Evolutionary conservation across 2,797 vertebrate genomes (phyloP).

Genomic region (Neosilurus hyrtlii): DNA sequence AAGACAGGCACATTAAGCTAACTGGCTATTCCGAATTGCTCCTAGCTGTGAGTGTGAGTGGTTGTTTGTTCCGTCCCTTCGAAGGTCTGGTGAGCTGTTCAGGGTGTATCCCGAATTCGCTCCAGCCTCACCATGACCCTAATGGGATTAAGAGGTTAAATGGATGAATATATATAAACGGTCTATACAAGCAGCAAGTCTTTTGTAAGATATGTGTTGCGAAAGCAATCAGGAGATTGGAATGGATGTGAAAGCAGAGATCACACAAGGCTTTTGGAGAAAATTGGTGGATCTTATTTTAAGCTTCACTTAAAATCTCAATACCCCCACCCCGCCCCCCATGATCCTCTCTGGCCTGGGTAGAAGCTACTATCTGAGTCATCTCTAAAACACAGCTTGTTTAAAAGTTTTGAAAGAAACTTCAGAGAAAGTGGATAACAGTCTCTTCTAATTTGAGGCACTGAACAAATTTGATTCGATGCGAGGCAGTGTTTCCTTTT

Average conservation of each 20-base stretch:
- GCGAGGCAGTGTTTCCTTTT: neutral
- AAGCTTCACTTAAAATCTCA: constrained; percentile 5
- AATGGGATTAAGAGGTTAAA: too few relatives aligned
- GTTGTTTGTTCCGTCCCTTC: too few relatives aligned
- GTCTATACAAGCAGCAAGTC: neutral
- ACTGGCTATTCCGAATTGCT: too few relatives aligned
- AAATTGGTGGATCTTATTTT: constrained; percentile 27
- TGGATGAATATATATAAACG: too few relatives aligned
- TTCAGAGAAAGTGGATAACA: neutral
- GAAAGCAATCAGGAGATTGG: constrained; percentile 1
- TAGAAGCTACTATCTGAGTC: neutral
- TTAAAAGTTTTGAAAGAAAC: neutral
- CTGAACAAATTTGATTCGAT: neutral
- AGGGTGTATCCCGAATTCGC: too few relatives aligned
- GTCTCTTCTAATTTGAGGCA: neutral
- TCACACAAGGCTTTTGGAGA: constrained; percentile 54
- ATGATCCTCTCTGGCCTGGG: constrained; percentile 7
- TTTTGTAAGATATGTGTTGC: neutral
- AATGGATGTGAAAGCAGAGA: constrained; percentile 17
- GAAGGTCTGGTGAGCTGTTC: too few relatives aligned
- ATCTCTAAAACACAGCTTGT: neutral
- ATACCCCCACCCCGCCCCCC: neutral
- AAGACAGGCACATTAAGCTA: too few relatives aligned
- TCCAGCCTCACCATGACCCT: too few relatives aligned
- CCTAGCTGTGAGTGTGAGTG: too few relatives aligned